Base-by-base conservation (phyloP, 2,797 vertebrate species). In the Chelonia mydas region DNA sequence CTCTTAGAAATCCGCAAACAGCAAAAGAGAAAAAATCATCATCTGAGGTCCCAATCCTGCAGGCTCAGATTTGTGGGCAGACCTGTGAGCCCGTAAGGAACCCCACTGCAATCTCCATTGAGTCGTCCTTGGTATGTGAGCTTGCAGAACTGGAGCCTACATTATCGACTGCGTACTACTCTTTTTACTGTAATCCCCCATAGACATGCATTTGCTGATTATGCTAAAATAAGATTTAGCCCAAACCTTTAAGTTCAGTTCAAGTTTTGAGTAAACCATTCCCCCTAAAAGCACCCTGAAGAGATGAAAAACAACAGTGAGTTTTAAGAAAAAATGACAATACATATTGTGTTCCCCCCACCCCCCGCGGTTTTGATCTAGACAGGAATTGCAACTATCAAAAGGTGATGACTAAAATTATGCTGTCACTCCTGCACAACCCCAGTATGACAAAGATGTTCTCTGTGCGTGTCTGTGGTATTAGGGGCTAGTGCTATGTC, bases 1-100 rank as follows among this genome's bases (percentile, higher is more conserved):
- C 97, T 96, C 95, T 96, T 81, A 95, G 95, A 96, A 96, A 89
- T 81, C 50, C 86, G 90, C 86, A 94, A 87, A 92, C 61, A 91
- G 47, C 68, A 78, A 88, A 54, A 19, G 94, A 76, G 25, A 2
- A 28, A 16, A 51, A 72, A 41, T 47, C 31, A 33, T 61, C n/a
- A 45, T 90, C 80, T 7, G 12, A 53, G 28, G 61, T 28, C 85
- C 65, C 61, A 51, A 72, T 54, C 93, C 88, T 91, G 86, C 79
- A 90, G 27, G 50, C 53, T 81, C 88, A 12, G 0, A 0, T 41
- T 51, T 27, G 77, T 21, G 51, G 59, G 51, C 41, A 93, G 94
- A 90, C 23, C 37, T 13, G n/a, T 68, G 37, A 23, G 10, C 3
- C 41, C 65, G 77, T 15, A 49, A 7, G 90, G 91, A 94, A 19